Conservation (phyloP, 2,888 invertebrate species). For the Rhyacophila evoluta region DNA sequence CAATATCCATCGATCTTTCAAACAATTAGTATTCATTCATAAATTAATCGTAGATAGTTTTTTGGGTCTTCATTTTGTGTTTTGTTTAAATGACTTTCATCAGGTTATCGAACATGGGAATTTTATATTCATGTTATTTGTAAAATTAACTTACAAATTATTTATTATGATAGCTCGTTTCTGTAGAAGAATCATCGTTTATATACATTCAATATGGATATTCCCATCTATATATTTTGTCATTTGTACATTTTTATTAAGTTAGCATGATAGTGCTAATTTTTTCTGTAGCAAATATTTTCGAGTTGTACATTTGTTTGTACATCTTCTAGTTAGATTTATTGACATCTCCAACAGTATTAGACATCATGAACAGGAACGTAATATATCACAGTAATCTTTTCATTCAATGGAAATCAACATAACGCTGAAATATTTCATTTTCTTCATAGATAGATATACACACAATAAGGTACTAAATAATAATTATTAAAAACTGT, state of each 20-base stretch:
- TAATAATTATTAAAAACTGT: conserved; percentile 13
- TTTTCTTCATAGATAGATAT: background rate
- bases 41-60: no score
- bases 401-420: background rate
- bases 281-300: no score
- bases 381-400: background rate
- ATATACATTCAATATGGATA: no score
- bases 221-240: background rate
- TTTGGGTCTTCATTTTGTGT: background rate
- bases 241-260: background rate
- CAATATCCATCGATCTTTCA: no score
- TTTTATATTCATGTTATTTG: no score
- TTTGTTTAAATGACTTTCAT: background rate
- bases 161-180: no score
- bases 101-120: no score
- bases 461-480: background rate
- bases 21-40: no score
- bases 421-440: background rate
- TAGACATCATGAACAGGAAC: background rate
- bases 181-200: no score
- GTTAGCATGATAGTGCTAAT: background rate
- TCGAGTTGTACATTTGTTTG: no score
- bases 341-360: background rate
- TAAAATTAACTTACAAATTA: no score
- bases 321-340: no score